These are phyloP conservation scores for Craniophora ligustri DNA, from an alignment of 2,888 invertebrate species.

Conservation along the genomic window DNA sequence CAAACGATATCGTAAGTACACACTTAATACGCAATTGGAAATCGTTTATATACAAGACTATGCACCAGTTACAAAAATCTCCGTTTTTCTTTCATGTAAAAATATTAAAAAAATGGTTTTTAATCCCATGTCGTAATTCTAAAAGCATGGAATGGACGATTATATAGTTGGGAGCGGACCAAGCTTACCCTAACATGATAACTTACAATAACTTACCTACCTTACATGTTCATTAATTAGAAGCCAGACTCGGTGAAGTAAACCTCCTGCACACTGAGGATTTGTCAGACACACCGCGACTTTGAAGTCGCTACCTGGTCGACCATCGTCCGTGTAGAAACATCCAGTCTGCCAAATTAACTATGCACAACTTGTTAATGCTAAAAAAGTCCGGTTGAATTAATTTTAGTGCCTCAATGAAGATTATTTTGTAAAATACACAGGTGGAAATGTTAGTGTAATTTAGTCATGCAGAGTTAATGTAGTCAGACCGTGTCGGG, in stretches of 20 bases:
- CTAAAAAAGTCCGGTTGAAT: slow-evolving; percentile 1
- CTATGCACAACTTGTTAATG: slow-evolving; percentile 47
- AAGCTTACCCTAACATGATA: slow-evolving; percentile 69
- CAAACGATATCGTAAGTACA: slow-evolving; percentile 60
- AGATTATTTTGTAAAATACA: slow-evolving; percentile 12
- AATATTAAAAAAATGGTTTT: slow-evolving; percentile 49
- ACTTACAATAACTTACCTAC: slow-evolving; percentile 81
- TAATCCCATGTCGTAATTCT: slow-evolving; percentile 57
- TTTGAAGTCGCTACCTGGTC: slow-evolving; percentile 7
- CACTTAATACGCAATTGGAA: slow-evolving; percentile 58
- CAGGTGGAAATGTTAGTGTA: background rate
- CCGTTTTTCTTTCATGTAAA: slow-evolving; percentile 50
- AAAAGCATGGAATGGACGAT: slow-evolving; percentile 78
- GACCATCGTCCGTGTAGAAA: slow-evolving; percentile 14
- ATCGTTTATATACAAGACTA: slow-evolving; percentile 75
- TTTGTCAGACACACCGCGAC: slow-evolving; percentile 7
- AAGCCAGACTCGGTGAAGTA: slow-evolving; percentile 70
- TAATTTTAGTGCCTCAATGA: slow-evolving; percentile 7
- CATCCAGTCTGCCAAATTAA: slow-evolving; percentile 46
- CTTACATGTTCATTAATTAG: slow-evolving; percentile 68
- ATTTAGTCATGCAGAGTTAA: slow-evolving; percentile 44
- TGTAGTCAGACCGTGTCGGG: slow-evolving; percentile 37
- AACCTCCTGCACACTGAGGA: slow-evolving; percentile 33
- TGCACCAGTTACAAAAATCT: slow-evolving; percentile 70
- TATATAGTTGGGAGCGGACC: slow-evolving; percentile 68